phyloP scores from a whole-genome alignment of 2,888 invertebrate species.

The Drosophila macrothrix region DNA sequence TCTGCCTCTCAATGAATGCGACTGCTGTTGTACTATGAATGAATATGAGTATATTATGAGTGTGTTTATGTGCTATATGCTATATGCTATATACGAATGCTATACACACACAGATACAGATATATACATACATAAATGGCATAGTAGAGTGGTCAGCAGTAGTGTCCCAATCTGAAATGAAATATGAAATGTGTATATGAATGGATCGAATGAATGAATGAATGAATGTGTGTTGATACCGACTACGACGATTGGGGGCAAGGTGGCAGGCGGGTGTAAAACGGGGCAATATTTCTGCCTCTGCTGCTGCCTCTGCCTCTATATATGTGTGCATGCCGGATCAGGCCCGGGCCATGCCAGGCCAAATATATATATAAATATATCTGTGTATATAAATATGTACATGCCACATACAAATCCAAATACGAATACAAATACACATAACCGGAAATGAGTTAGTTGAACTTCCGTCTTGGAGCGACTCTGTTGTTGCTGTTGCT shows the following conservation, averaged over 20 bases:
- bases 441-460: slow-evolving; percentile 84
- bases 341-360: slow-evolving; percentile 36
- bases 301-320: slow-evolving; percentile 11
- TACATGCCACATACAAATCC: slow-evolving; percentile 26
- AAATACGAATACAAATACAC: slow-evolving; percentile 42
- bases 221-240: slow-evolving; percentile 26
- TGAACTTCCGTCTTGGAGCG: slow-evolving; percentile 81
- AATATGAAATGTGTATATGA: slow-evolving; percentile 52
- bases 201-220: slow-evolving; percentile 39
- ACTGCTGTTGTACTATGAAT: slow-evolving; percentile 33
- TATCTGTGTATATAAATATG: slow-evolving; percentile 23
- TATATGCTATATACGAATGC: slow-evolving; percentile 1
- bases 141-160: slow-evolving; percentile 24
- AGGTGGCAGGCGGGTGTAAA: slow-evolving; percentile 12
- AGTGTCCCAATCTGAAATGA: slow-evolving; percentile 26
- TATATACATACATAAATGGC: slow-evolving; percentile 1
- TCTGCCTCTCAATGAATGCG: slow-evolving; percentile 51
- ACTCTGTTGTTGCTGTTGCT: slow-evolving; percentile 25
- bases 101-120: not conserved
- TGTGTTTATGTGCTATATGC: not conserved
- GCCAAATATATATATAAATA: slow-evolving; percentile 49
- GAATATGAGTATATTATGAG: slow-evolving; percentile 27
- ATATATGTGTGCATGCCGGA: slow-evolving; percentile 25
- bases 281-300: slow-evolving; percentile 4
- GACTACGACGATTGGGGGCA: slow-evolving; percentile 8